phyloP scores from a whole-genome alignment of 2,797 vertebrate genomes.

The Aulostomus chinensis region DNA sequence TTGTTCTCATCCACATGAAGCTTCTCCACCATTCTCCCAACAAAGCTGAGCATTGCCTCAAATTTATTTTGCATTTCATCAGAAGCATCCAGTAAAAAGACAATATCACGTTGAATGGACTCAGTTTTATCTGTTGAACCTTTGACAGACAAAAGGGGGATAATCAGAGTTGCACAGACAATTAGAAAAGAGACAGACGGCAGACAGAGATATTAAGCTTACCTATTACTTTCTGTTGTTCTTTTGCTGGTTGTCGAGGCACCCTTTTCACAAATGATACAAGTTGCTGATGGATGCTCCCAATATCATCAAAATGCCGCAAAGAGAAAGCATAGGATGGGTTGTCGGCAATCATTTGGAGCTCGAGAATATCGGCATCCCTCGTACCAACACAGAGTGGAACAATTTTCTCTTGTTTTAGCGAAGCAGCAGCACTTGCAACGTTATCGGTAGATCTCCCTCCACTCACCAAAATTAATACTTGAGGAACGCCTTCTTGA shows the following conservation, averaged over 20 bases:
- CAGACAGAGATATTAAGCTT: conserved; percentile 40
- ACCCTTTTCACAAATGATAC: conserved; percentile 76
- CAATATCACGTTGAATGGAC: conserved; percentile 65
- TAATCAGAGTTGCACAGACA: conserved; percentile 15
- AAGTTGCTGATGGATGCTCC: conserved; percentile 68
- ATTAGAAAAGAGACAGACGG: not conserved
- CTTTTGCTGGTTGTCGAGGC: conserved; percentile 62
- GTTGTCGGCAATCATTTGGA: conserved; percentile 76
- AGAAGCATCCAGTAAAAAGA: conserved; percentile 78
- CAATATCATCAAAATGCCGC: conserved; percentile 67
- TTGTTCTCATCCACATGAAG: conserved; percentile 65
- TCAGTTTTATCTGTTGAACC: conserved; percentile 40
- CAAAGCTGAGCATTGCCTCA: conserved; percentile 61
- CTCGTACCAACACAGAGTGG: conserved; percentile 72
- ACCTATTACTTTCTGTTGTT: conserved; percentile 60
- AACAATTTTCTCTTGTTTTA: conserved; percentile 66
- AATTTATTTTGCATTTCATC: conserved; percentile 66
- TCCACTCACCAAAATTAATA: conserved; percentile 74
- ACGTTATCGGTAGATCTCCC: conserved; percentile 76
- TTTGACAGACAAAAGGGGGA: conserved; percentile 37
- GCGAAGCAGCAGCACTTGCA: conserved; percentile 45
- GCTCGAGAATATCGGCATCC: conserved; percentile 75
- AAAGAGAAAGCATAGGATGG: conserved; percentile 77
- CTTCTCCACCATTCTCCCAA: conserved; percentile 63
- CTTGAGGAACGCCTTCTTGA: conserved; percentile 73